Percentiles rank a stretch among this genome's conserved stretches.
Conservation (phyloP, 2,888 invertebrate species). For the Dinocampus coccinellae region DNA sequence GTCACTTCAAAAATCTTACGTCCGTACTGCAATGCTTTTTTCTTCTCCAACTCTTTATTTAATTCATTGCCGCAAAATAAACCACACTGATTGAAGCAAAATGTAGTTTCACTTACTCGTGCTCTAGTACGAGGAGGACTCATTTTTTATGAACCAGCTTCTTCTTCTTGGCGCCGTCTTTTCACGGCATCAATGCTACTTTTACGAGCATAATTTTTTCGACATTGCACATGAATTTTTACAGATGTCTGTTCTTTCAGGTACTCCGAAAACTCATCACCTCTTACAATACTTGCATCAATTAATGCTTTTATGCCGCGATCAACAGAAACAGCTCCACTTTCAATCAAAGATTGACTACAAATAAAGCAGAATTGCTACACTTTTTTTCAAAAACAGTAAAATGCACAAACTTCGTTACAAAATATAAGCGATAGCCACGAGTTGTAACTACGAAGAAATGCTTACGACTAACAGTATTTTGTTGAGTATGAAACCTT, state of each 20-base stretch:
- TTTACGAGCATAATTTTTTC: conserved; percentile 25
- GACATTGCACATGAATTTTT: conserved; percentile 23
- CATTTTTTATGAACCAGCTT: conserved; percentile 22
- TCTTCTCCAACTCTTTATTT: conserved; percentile 25
- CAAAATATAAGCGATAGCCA: neutral
- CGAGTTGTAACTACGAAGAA: neutral
- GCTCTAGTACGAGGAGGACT: conserved; percentile 26
- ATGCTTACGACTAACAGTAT: neutral
- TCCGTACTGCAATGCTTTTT: neutral
- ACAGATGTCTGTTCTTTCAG: conserved; percentile 27
- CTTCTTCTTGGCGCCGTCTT: conserved; percentile 22
- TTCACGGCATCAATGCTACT: conserved; percentile 18
- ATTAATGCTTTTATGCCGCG: conserved; percentile 26
- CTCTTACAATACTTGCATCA: conserved; percentile 35
- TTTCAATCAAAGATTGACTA: conserved; percentile 17
- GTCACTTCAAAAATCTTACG: conserved; percentile 24
- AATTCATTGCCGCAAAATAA: conserved; percentile 4
- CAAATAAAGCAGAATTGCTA: conserved; percentile 21
- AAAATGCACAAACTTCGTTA: conserved; percentile 8
- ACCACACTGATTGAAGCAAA: neutral
- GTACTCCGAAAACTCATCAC: conserved; percentile 23
- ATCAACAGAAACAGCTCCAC: conserved; percentile 23
- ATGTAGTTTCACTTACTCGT: conserved; percentile 1
- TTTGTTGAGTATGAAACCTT: neutral
- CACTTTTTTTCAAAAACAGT: neutral